phyloP scores from a whole-genome alignment of 2,888 invertebrate species.

The Malthinus seriepunctatus region DNA sequence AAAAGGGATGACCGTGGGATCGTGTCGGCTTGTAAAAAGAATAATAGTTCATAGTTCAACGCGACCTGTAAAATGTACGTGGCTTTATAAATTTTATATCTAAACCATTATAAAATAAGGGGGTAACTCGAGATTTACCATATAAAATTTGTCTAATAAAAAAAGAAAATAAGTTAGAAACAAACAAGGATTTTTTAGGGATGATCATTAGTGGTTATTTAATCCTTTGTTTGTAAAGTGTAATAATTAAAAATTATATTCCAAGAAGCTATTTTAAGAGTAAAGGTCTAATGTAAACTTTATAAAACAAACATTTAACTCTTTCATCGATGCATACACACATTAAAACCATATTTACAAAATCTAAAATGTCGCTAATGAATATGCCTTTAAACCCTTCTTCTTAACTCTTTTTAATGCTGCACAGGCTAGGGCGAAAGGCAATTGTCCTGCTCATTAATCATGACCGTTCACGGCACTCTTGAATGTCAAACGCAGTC shows the following conservation, averaged over 20 bases:
- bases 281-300: slow-evolving; percentile 11
- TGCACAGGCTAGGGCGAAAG: slow-evolving; percentile 42
- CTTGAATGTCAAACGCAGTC: slow-evolving; percentile 56
- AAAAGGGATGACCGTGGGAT: slow-evolving; percentile 29
- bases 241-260: slow-evolving; percentile 27
- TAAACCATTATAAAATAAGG: slow-evolving; percentile 17
- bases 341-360: slow-evolving; percentile 45
- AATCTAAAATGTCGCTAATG: slow-evolving; percentile 50
- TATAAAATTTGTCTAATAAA: not conserved
- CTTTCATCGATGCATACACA: slow-evolving; percentile 26
- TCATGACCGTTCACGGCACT: slow-evolving; percentile 53
- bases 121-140: slow-evolving; percentile 1
- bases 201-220: slow-evolving; percentile 1
- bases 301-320: slow-evolving; percentile 24
- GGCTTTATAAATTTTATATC: slow-evolving; percentile 13
- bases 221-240: slow-evolving; percentile 11
- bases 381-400: slow-evolving; percentile 45
- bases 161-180: not conserved
- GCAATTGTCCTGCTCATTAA: slow-evolving; percentile 56
- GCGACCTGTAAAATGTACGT: slow-evolving; percentile 32
- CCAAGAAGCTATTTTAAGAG: slow-evolving; percentile 9
- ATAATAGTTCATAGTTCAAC: slow-evolving; percentile 32
- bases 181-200: too few relatives aligned
- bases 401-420: slow-evolving; percentile 43
- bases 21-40: slow-evolving; percentile 26